Evolutionary conservation across 2,113 vertebrate genomes (phyloP).

Genomic region (Machaerirhynchus nigripectus): DNA sequence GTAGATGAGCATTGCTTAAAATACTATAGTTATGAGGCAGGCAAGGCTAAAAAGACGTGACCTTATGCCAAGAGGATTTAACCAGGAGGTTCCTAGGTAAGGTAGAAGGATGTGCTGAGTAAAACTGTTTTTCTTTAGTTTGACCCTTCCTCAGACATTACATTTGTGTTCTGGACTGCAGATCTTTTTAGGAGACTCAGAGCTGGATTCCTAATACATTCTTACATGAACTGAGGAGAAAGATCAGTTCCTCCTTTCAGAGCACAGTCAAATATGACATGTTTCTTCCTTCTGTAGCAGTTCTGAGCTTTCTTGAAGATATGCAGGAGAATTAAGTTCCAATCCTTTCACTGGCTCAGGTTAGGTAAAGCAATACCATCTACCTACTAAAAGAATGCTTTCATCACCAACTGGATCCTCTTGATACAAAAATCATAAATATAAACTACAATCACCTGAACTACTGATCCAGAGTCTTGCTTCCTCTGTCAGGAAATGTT

Average conservation of each 20-base stretch:
- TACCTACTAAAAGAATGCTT: neutral
- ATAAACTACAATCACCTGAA: neutral
- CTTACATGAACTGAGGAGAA: neutral
- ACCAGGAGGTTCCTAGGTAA: neutral
- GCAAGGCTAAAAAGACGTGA: neutral
- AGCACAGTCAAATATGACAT: neutral
- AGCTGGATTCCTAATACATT: neutral
- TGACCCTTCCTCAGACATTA: neutral
- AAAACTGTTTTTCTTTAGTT: neutral
- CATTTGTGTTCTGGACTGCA: neutral
- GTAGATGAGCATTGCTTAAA: neutral
- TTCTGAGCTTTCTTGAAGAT: neutral
- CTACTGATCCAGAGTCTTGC: neutral
- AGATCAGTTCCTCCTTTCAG: neutral
- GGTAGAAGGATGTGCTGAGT: neutral
- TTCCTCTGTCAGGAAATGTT: neutral
- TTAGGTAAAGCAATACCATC: fast-evolving
- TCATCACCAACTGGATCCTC: neutral
- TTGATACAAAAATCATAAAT: neutral
- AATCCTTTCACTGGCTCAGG: neutral
- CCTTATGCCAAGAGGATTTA: neutral
- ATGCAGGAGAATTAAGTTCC: neutral
- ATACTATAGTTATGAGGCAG: neutral
- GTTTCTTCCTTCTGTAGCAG: neutral
- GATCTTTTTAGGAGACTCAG: neutral